Evolutionary conservation across 1,140 invertebrate genomes (phyloP), one percentile per base, ranked within the genome.

Genomic region (Drosophila erecta): DNA sequence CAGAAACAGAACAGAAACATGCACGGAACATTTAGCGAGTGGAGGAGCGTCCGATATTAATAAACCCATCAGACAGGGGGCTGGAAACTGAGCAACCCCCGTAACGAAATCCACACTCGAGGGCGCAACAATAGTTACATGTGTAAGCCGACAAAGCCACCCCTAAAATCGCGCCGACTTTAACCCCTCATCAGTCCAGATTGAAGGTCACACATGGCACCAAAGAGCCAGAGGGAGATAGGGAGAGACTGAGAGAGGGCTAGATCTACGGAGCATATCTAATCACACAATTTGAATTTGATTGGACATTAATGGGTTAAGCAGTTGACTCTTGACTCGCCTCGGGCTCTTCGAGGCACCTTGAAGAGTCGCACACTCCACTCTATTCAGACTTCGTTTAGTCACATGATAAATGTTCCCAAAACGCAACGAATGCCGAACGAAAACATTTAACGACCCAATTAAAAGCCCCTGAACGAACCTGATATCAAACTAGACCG

Each of bases 301-400:
- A 89, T 87, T 89, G 69, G 71, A 51, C 79, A 79, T 86, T 87
- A 87, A 87, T 87, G 83, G 83, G 83, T 87, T 87, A 87, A 89
- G 71, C 61, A 46, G 35, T 72, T 83, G 81, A 85, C 81, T 85
- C 74, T 77, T 73, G 79, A 80, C 74, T 80, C 65, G 56, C 38
- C 40, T 44, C 24, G 30, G 41, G 65, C 50, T 71, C 33, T 77
- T 44, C 49, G 24, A 44, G 47, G 66, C 76, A 89, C 83, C 84
- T 86, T 86, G 75, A 83, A 76, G 71, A 65, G 33, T 33, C 20
- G 47, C 79, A 74, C 69, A 56, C 33, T 50, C 40, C 56, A 44
- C 44, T 43, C 27, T 11, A 67, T 65, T 67, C 64, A 67, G 64
- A 65, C 46, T 67, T 67, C 59, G 60, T 41, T 51, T 49, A 67